Percentiles rank a stretch among this genome's conserved stretches.
phyloP scores from a whole-genome alignment of 2,113 vertebrate species.

The Piliocolobus tephrosceles region DNA sequence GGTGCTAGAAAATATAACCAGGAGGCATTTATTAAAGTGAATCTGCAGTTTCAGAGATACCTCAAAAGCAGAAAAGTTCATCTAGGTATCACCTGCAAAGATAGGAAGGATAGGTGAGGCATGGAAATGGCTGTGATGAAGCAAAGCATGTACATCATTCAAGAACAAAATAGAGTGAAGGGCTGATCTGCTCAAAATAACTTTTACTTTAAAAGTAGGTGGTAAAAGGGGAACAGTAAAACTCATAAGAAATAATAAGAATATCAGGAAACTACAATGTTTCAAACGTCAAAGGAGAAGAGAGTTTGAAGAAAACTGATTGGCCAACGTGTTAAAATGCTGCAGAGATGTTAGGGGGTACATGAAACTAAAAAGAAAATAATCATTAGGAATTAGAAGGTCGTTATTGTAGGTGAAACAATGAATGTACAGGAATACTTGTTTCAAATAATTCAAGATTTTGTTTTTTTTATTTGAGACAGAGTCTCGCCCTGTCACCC shows the following conservation, averaged over 20 bases:
- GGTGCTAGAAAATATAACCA: background rate
- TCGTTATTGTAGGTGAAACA: background rate
- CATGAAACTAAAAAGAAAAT: background rate
- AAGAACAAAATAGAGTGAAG: background rate
- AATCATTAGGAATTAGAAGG: background rate
- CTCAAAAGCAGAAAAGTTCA: background rate
- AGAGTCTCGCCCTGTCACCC: too few relatives aligned
- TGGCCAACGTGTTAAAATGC: background rate
- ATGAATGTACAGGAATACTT: background rate
- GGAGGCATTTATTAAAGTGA: background rate
- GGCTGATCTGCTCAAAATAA: background rate
- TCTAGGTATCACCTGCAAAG: background rate
- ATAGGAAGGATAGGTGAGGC: background rate
- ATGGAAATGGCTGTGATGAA: background rate
- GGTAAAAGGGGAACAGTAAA: background rate
- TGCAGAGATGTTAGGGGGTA: background rate
- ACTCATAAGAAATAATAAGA: background rate
- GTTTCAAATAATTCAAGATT: background rate
- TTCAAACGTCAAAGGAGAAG: background rate
- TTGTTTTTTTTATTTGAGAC: too few relatives aligned
- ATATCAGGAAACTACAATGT: background rate
- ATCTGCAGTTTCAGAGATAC: background rate
- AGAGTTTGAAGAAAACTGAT: background rate
- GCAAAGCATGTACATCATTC: background rate
- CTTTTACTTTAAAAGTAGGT: background rate